Evolutionary conservation across 2,888 invertebrate species (phyloP).

Genomic region (Eilema caniola): DNA sequence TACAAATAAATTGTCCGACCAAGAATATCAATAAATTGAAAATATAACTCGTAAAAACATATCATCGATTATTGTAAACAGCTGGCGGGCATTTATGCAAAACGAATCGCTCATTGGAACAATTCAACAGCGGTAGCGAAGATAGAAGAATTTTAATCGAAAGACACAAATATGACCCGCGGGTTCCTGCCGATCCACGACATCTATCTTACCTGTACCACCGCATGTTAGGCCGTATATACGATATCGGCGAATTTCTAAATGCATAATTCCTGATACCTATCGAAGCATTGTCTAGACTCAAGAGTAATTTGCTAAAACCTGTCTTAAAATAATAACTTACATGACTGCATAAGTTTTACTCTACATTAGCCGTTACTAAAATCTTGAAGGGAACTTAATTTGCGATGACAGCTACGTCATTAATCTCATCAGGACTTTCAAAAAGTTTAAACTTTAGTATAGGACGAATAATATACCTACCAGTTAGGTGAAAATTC

Average conservation of each 20-base stretch:
- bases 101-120: slow-evolving; percentile 77
- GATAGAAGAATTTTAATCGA: slow-evolving; percentile 70
- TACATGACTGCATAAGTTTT: slow-evolving; percentile 72
- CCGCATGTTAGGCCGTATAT: slow-evolving; percentile 16
- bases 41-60: slow-evolving; percentile 83
- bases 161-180: slow-evolving; percentile 60
- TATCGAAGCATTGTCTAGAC: slow-evolving; percentile 12
- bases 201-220: slow-evolving; percentile 21
- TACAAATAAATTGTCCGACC: slow-evolving; percentile 82
- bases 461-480: slow-evolving; percentile 38
- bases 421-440: slow-evolving; percentile 77
- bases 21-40: slow-evolving; percentile 84
- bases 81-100: slow-evolving; percentile 85
- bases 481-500: slow-evolving; percentile 41
- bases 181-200: slow-evolving; percentile 32
- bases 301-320: slow-evolving; percentile 16
- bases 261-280: slow-evolving; percentile 12
- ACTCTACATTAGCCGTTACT: slow-evolving; percentile 74
- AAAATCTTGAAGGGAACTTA: slow-evolving; percentile 79
- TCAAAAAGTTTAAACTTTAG: slow-evolving; percentile 58
- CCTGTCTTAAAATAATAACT: slow-evolving; percentile 70
- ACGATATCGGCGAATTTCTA: slow-evolving; percentile 21
- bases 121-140: slow-evolving; percentile 82
- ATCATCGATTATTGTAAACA: slow-evolving; percentile 86
- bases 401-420: slow-evolving; percentile 77